These are phyloP conservation scores for Pyrrhosoma nymphula DNA, from an alignment of 2,888 invertebrate genomes.

Conservation along the genomic window DNA sequence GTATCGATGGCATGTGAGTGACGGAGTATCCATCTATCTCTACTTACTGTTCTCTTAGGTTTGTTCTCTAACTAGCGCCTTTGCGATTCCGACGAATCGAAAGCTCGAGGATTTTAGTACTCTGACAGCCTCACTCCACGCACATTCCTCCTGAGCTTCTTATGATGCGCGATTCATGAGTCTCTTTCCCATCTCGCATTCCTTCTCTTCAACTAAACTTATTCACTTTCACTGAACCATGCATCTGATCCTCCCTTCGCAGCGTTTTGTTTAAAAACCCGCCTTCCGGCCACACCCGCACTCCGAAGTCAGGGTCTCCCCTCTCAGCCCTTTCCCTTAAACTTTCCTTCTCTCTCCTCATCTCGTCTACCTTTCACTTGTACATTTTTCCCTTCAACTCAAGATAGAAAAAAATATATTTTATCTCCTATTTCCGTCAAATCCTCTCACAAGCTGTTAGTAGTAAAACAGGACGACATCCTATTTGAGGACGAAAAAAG, in stretches of 20 bases:
- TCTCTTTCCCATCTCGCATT: no score
- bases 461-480: slow-evolving; percentile 4
- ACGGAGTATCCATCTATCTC: no score
- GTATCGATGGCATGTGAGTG: no score
- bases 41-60: no score
- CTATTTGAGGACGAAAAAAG: slow-evolving; percentile 23
- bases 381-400: background rate
- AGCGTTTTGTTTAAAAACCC: no score
- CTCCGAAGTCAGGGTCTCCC: background rate
- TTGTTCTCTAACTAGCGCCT: no score
- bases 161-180: no score
- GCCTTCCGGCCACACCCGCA: background rate
- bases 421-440: background rate
- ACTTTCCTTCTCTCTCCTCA: background rate
- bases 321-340: background rate
- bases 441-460: slow-evolving; percentile 1
- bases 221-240: background rate
- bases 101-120: no score
- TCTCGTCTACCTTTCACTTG: background rate
- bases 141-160: no score
- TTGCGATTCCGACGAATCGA: no score
- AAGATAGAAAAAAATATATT: background rate
- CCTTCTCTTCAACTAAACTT: background rate
- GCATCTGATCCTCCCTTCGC: no score
- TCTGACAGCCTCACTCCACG: no score